phyloP scores from a whole-genome alignment of 2,888 invertebrate species.

The Tineola bisselliella region DNA sequence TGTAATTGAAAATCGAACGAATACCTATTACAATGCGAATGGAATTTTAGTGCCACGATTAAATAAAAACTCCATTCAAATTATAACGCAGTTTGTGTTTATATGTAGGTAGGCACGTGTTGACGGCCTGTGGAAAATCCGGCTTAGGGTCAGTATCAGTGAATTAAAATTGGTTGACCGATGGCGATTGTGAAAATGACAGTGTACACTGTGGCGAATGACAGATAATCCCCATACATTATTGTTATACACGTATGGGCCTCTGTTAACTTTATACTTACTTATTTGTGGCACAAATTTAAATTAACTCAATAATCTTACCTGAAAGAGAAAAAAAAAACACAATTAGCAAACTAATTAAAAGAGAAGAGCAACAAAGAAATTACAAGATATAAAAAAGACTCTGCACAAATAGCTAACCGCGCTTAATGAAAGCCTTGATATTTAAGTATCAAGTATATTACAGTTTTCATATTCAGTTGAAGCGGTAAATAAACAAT shows the following conservation, averaged over 20 bases:
- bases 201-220: slow-evolving; percentile 36
- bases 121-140: slow-evolving; percentile 40
- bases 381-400: neutral
- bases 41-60: neutral
- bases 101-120: slow-evolving; percentile 20
- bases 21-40: neutral
- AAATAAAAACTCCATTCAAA: neutral
- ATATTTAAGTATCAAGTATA: slow-evolving; percentile 1
- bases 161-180: slow-evolving; percentile 43
- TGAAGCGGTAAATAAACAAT: slow-evolving; percentile 5
- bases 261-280: neutral
- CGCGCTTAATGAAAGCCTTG: neutral
- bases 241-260: slow-evolving; percentile 7
- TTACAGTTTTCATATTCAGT: slow-evolving; percentile 10
- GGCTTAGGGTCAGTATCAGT: slow-evolving; percentile 34
- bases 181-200: slow-evolving; percentile 37
- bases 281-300: neutral
- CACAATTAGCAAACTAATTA: slow-evolving; percentile 2
- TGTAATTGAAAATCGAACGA: no score
- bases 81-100: neutral
- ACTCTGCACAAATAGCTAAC: neutral
- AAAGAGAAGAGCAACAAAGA: neutral
- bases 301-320: neutral
- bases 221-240: slow-evolving; percentile 28
- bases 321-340: slow-evolving; percentile 11